Conservation (phyloP, 2,888 invertebrate genomes). For the Drosophila gaucha region DNA sequence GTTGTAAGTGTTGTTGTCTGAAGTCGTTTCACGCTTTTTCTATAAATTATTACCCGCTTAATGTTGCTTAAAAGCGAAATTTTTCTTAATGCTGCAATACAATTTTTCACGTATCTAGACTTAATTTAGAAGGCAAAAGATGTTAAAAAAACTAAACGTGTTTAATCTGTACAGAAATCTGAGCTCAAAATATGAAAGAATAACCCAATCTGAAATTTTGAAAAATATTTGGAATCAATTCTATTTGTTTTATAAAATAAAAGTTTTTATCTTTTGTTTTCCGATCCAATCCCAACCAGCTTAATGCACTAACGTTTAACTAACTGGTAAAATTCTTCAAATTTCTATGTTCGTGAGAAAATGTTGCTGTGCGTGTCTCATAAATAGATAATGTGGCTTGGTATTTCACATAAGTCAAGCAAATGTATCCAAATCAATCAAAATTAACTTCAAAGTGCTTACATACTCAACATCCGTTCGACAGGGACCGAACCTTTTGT, state of each 20-base stretch:
- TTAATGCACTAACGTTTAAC: slow-evolving; percentile 5
- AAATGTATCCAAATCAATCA: slow-evolving; percentile 65
- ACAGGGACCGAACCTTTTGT: slow-evolving; percentile 7
- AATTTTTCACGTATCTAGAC: no score
- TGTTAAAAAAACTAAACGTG: no score
- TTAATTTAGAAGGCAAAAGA: neutral
- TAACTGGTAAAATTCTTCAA: no score
- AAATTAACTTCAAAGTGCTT: slow-evolving; percentile 47
- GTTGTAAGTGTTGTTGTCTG: neutral
- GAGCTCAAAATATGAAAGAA: no score
- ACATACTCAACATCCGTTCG: slow-evolving; percentile 18
- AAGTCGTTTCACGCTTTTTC: neutral
- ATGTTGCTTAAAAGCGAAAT: neutral
- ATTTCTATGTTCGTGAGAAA: slow-evolving; percentile 31
- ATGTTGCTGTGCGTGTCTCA: neutral
- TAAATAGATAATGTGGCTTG: slow-evolving; percentile 8
- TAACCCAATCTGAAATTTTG: no score
- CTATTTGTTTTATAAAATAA: no score
- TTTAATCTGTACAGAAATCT: no score
- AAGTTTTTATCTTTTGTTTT: no score
- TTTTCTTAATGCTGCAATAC: no score
- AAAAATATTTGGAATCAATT: no score
- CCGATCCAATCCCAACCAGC: no score
- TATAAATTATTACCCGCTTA: slow-evolving; percentile 1
- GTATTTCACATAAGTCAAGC: slow-evolving; percentile 34